Conservation (phyloP, 2,888 invertebrate species). For the Brachycybe producta region DNA sequence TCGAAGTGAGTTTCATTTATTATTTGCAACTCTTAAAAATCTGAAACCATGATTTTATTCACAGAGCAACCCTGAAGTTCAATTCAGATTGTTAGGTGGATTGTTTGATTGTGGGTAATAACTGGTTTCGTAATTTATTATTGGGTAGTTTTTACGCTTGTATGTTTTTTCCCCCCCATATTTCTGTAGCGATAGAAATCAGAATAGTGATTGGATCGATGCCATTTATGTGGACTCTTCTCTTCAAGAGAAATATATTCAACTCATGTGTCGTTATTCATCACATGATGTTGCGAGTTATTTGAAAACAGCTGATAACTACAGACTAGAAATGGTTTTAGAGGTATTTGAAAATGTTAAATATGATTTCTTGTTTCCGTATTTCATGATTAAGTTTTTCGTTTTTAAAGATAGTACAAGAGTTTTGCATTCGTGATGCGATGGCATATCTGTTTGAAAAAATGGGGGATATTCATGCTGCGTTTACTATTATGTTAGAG, state of each 20-base stretch:
- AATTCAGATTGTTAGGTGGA: constrained; percentile 47
- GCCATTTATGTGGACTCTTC: constrained; percentile 27
- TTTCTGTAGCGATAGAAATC: constrained; percentile 1
- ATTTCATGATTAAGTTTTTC: constrained; percentile 6
- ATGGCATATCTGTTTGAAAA: constrained; percentile 61
- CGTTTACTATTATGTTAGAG: constrained; percentile 43
- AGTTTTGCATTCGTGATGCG: constrained; percentile 48
- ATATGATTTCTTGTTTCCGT: neutral
- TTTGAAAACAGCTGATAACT: constrained; percentile 42
- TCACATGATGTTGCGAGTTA: constrained; percentile 43
- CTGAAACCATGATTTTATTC: neutral
- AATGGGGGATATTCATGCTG: constrained; percentile 55
- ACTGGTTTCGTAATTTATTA: neutral
- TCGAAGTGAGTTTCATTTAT: constrained; percentile 29
- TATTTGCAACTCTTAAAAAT: neutral
- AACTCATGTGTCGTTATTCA: constrained; percentile 47
- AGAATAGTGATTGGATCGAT: neutral
- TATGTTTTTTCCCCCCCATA: neutral
- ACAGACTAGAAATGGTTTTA: constrained; percentile 49
- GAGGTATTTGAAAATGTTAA: constrained; percentile 28
- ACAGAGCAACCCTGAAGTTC: constrained; percentile 31
- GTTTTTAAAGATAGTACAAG: constrained; percentile 45
- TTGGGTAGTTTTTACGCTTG: neutral
- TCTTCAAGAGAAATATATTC: constrained; percentile 47
- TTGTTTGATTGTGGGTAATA: constrained; percentile 40